Conservation (phyloP, 2,113 vertebrate species). For the Myodes glareolus region DNA sequence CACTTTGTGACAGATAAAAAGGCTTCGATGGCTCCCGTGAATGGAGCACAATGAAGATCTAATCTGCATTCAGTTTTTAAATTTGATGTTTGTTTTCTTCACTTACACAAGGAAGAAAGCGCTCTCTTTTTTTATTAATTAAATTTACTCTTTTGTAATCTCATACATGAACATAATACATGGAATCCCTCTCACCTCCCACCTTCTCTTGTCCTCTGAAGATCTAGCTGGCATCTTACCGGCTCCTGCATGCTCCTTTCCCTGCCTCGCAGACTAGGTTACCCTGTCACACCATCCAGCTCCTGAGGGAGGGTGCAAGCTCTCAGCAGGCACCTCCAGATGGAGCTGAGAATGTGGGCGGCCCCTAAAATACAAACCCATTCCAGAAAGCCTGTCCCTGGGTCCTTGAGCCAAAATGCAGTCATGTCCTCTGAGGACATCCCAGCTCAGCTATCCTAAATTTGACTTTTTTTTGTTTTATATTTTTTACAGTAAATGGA, state of each 20-base stretch:
- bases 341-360: not conserved
- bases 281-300: not conserved
- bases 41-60: not conserved
- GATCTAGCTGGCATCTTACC: not conserved
- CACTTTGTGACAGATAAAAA: not conserved
- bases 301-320: not conserved
- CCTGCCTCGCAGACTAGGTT: no score
- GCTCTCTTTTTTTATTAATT: not conserved
- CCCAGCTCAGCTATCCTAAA: not conserved
- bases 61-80: conserved; percentile 25
- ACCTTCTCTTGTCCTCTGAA: not conserved
- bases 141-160: not conserved
- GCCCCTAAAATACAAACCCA: not conserved
- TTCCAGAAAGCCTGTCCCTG: not conserved
- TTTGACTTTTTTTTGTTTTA: not conserved
- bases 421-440: not conserved
- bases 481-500: not conserved
- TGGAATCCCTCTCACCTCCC: not conserved
- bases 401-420: not conserved
- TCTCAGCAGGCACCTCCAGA: not conserved
- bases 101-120: conserved; percentile 5
- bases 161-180: not conserved
- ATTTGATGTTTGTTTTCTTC: not conserved
- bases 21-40: not conserved
- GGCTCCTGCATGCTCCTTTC: not conserved